These are phyloP conservation scores for Gadus chalcogrammus DNA, from an alignment of 2,113 vertebrate species.

Conservation along the genomic window DNA sequence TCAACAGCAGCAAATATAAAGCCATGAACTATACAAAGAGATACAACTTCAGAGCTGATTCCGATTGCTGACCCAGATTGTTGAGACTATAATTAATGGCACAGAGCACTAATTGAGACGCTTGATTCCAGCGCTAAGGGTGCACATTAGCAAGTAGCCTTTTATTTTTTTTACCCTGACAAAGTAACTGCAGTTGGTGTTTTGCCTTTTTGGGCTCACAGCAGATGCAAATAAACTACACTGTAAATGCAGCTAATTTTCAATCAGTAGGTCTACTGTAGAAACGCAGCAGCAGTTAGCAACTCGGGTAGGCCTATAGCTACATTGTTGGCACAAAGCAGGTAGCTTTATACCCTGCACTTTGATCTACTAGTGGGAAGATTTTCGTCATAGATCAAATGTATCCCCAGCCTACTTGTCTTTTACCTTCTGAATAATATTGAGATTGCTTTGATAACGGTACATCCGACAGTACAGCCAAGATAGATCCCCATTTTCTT, in stretches of 20 bases:
- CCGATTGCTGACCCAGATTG: conserved; percentile 59
- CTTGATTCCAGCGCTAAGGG: background rate
- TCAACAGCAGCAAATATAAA: conserved; percentile 49
- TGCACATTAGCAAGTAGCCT: no score
- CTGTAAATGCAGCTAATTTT: background rate
- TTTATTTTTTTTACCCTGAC: no score
- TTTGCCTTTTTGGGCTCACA: conserved; percentile 33
- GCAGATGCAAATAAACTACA: conserved; percentile 47
- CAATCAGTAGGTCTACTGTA: conserved; percentile 40
- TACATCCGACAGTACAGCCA: conserved; percentile 43
- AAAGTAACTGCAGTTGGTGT: conserved; percentile 20
- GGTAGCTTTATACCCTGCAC: conserved; percentile 52
- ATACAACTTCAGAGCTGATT: conserved; percentile 46
- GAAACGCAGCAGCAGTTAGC: conserved; percentile 36
- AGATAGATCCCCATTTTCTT: conserved; percentile 61
- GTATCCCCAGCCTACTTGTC: conserved; percentile 34
- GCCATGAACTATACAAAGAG: conserved; percentile 44
- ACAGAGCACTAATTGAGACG: conserved; percentile 31
- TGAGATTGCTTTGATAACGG: conserved; percentile 40
- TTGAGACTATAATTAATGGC: conserved; percentile 19
- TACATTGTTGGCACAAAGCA: conserved; percentile 74
- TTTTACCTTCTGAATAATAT: conserved; percentile 48
- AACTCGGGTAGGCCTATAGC: conserved; percentile 63
- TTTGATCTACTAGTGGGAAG: conserved; percentile 41
- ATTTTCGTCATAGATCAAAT: conserved; percentile 40